phyloP scores from a whole-genome alignment of 2,888 invertebrate species.

The Leucoma salicis region DNA sequence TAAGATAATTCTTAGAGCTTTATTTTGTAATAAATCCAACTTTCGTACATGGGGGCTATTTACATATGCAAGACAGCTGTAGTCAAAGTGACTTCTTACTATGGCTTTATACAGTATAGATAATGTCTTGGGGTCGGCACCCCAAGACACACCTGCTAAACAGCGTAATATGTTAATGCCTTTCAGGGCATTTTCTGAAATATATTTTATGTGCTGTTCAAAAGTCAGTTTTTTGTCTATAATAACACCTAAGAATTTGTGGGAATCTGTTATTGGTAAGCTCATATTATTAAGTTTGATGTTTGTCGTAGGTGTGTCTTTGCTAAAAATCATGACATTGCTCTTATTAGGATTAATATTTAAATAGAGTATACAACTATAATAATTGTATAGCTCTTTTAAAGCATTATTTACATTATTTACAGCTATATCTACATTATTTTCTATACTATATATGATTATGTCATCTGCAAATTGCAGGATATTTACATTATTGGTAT shows the following conservation, averaged over 20 bases:
- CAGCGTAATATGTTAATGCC: conserved; percentile 13
- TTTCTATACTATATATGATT: not conserved
- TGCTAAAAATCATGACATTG: not conserved
- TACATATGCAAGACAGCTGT: conserved; percentile 10
- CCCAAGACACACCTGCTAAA: conserved; percentile 14
- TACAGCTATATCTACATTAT: not conserved
- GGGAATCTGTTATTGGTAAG: not conserved
- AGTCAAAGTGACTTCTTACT: not conserved
- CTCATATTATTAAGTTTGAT: not conserved
- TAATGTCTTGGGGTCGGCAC: conserved; percentile 5
- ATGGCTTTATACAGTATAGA: not conserved
- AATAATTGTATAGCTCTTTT: not conserved
- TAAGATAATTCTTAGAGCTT: conserved; percentile 5
- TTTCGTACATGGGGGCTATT: conserved; percentile 11
- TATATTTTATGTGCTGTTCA: conserved; percentile 9
- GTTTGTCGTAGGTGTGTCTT: not conserved
- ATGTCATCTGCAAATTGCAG: conserved; percentile 4
- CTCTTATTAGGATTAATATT: not conserved
- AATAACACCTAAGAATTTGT: conserved; percentile 5
- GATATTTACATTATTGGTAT: not conserved
- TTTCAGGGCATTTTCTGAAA: conserved; percentile 11
- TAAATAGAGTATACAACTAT: not conserved
- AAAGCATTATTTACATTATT: not conserved
- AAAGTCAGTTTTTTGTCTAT: conserved; percentile 5
- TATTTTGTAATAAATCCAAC: conserved; percentile 11